Evolutionary conservation across 53 echinoderm and acorn worm genomes (phyloP).

Genomic region (Antedon mediterranea): DNA sequence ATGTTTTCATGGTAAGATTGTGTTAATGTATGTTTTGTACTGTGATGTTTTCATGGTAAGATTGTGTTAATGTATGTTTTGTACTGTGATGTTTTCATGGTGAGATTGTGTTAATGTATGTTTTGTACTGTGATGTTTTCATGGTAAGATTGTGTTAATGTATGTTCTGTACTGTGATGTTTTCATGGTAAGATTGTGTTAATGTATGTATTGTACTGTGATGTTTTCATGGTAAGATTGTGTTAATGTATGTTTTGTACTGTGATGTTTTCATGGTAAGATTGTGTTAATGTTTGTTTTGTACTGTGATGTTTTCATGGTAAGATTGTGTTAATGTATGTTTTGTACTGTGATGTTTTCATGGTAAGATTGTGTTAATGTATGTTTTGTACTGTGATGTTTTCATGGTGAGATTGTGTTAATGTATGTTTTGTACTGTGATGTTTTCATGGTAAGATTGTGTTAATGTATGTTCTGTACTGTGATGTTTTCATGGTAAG

Average conservation of each 20-base stretch:
- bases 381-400: too few species aligned
- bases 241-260: too few species aligned
- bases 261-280: constrained; percentile 96
- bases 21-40: too few species aligned
- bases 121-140: constrained; percentile 88
- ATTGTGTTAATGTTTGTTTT: too few species aligned
- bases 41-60: constrained; percentile 96
- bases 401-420: constrained; percentile 86
- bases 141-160: constrained; percentile 94
- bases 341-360: constrained; percentile 88
- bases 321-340: too few species aligned
- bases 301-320: constrained; percentile 98
- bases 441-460: constrained; percentile 90
- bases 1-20: constrained; percentile 90
- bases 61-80: too few species aligned
- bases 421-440: too few species aligned
- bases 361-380: constrained; percentile 94
- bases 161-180: too few species aligned
- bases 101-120: too few species aligned
- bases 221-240: constrained; percentile 90
- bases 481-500: constrained; percentile 96
- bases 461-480: too few species aligned
- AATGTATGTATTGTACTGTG: too few species aligned
- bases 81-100: constrained; percentile 98
- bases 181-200: constrained; percentile 86